Percentiles rank a stretch among this genome's conserved stretches.
These are phyloP conservation scores for Numida meleagris DNA, from an alignment of 2,113 vertebrate species.

Conservation along the genomic window DNA sequence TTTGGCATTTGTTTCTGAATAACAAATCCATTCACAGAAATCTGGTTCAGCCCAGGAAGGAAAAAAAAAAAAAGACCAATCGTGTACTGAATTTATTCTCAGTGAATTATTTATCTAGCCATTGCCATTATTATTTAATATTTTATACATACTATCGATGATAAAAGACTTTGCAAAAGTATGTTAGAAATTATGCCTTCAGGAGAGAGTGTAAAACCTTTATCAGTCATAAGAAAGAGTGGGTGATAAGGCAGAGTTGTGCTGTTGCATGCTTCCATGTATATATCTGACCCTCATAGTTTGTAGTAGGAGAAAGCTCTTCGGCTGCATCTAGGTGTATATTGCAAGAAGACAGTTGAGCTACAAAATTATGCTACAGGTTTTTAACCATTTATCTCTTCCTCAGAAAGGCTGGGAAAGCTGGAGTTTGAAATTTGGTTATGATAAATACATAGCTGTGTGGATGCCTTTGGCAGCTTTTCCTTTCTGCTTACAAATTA, in stretches of 20 bases:
- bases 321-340: background rate
- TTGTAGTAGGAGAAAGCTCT: background rate
- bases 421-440: background rate
- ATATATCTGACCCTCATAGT: background rate
- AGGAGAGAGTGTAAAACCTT: background rate
- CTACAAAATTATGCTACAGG: background rate
- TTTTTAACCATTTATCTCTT: background rate
- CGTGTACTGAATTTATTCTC: background rate
- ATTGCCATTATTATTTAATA: background rate
- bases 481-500: background rate
- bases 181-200: background rate
- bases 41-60: background rate
- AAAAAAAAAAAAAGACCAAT: background rate
- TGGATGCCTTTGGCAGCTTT: background rate
- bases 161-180: background rate
- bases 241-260: background rate
- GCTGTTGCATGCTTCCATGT: background rate
- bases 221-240: background rate
- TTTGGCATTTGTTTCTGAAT: constrained; percentile 41
- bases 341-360: background rate
- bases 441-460: background rate
- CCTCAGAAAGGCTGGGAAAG: background rate
- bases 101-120: background rate
- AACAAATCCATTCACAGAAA: constrained; percentile 66
- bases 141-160: background rate